Evolutionary conservation across 2,888 invertebrate species (phyloP), one percentile per base, ranked within the genome.

Genomic region (Nemotelus nigrinus): DNA sequence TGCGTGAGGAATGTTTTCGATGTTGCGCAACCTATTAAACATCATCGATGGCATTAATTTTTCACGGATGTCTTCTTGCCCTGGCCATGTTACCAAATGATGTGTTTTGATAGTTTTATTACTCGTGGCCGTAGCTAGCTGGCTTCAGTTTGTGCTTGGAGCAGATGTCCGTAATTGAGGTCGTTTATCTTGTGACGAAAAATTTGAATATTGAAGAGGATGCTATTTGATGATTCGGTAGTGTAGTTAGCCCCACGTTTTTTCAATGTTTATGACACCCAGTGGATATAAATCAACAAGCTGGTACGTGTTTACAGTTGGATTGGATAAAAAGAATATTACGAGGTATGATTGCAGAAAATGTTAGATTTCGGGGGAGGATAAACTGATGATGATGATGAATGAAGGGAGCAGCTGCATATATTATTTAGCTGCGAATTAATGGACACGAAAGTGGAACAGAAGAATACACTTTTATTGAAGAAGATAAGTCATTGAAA

Each of bases 121-220:
- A 25, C 25, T 25, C 25, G 25, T 25, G 25, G 25, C 25, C 25
- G 25, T 25, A 25, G 25, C 25, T 25, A 25, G 25, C 25, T 25
- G 25, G 25, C 25, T 25, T 25, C 3, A 3, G 63, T 25, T 63
- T 63, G 7, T 63, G 8, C 43, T 10, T 43, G 63, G 5, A 25
- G 10, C 63, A 63, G 63, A 63, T 63, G 63, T 43, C 63, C 25
- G 63, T 43, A 63, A 63, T 63, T 63, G 43, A 63, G 43, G 63
- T 63, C 63, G 4, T 63, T 63, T 63, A 63, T 63, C 63, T 63
- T 63, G 25, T 41, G 25, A 41, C 6, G 41, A 4, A 58, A 41
- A 10, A 63, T 63, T 63, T 5, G 41, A 41, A 63, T 57, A 25
- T 10, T 57, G 53, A 53, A 53, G 10, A 53, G 10, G 63, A 58